Evolutionary conservation across 2,888 invertebrate species (phyloP), one percentile per base, ranked within the genome.

Genomic region (Strigamia maritima): DNA sequence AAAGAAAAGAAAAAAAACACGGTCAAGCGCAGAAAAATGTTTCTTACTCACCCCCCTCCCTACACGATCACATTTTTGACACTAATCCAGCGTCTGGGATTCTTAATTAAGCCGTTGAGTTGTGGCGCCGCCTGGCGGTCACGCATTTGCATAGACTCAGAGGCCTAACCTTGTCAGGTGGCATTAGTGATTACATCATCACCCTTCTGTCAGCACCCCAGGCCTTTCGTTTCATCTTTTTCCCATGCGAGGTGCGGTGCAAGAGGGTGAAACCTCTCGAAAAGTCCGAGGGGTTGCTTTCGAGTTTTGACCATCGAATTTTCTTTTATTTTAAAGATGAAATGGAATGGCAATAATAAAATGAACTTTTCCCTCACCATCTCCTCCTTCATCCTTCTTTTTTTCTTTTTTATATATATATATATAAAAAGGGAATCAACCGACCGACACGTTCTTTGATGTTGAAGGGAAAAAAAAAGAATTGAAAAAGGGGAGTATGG

Each of bases 171-270:
- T 70, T 70, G 70, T 70, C 70, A 70, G 24, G 28, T 26, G 70
- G 70, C 28, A 70, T 70, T 70, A 70, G 70, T n/a, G 70, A 70
- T 70, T 70, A 70, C 28, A 28, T 70, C 70, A 22, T 70, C 70
- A 70, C 70, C 28, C 70, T 22, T 26, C 70, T 70, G 70, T 28
- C 24, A 70, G 24, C 28, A 44, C 28, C 70, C 28, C 70, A 28
- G 70, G 22, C 24, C 28, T 19, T 22, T 70, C 70, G 22, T 70
- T 70, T 70, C 70, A 70, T 70, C 70, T 70, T 28, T 26, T 70
- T 70, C 28, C 70, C 70, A 70, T 54, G 31, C 31, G 31, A 31
- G 31, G 31, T 31, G 31, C 31, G 16, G 40, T 44, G 40, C 10
- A 44, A 44, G 40, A 44, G 40, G 40, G 40, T 44, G 40, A 44